Evolutionary conservation across 2,113 vertebrate genomes (phyloP).

Genomic region (Dryoscopus gambensis): DNA sequence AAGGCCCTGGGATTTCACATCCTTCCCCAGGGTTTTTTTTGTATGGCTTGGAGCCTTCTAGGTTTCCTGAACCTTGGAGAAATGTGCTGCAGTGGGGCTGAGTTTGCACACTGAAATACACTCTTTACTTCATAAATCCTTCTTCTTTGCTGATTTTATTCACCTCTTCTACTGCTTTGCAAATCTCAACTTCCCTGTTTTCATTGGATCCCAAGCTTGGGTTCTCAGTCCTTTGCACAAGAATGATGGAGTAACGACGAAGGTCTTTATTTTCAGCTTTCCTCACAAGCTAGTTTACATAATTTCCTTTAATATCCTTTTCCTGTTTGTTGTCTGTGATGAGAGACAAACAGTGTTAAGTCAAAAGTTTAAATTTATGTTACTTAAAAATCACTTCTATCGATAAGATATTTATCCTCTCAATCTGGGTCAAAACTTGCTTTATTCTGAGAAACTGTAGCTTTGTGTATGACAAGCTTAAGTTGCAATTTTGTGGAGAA

Average conservation of each 20-base stretch:
- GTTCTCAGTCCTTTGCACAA: background rate
- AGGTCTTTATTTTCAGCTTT: background rate
- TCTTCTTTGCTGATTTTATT: background rate
- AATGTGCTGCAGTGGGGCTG: fast-evolving
- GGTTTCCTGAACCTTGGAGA: background rate
- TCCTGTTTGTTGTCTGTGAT: background rate
- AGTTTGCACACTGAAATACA: background rate
- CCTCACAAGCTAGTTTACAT: background rate
- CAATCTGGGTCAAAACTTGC: background rate
- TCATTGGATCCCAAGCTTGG: background rate
- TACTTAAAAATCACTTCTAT: background rate
- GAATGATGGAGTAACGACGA: background rate
- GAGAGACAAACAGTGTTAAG: background rate
- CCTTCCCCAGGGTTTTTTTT: background rate
- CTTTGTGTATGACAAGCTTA: background rate
- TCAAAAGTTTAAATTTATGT: background rate
- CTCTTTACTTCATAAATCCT: fast-evolving
- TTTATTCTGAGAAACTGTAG: background rate
- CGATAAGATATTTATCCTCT: background rate
- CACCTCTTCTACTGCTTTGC: background rate
- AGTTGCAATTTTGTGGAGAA: background rate
- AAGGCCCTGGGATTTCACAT: background rate
- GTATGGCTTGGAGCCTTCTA: background rate
- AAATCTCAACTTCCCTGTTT: background rate
- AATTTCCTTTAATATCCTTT: background rate